A percentile compares a stretch with the other conserved stretches of the same genome.
phyloP scores from a whole-genome alignment of 2,797 vertebrate species.

The Mus minutoides region DNA sequence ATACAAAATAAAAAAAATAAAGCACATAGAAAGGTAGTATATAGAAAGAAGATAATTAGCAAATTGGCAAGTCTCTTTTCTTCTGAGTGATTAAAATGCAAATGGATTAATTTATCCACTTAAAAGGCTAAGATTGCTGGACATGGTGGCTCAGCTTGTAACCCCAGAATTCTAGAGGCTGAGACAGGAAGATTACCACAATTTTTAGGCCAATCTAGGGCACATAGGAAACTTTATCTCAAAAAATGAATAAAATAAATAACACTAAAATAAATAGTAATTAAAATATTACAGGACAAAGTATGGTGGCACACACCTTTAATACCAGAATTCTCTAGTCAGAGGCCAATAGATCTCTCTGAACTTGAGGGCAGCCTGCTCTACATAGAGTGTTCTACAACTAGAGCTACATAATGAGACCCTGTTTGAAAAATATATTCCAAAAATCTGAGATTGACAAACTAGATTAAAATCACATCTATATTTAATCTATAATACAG shows the following conservation, averaged over 20 bases:
- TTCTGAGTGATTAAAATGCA: slow-evolving; percentile 46
- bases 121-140: not conserved
- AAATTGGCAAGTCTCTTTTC: slow-evolving; percentile 34
- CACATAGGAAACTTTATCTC: not conserved
- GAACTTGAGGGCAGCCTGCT: not conserved
- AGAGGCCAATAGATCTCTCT: not conserved
- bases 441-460: not conserved
- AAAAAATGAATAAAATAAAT: not conserved
- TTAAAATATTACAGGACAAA: not conserved
- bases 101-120: not conserved
- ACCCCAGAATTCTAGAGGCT: not conserved
- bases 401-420: not conserved
- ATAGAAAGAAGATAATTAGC: not conserved
- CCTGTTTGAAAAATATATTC: not conserved
- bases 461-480: not conserved
- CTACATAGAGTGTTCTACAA: not conserved
- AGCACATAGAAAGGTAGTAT: not conserved
- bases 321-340: not conserved
- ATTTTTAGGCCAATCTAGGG: not conserved
- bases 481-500: not conserved
- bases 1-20: slow-evolving; percentile 10
- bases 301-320: not conserved
- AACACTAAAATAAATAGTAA: not conserved
- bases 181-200: not conserved
- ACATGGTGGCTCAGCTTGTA: not conserved